Conservation (phyloP, 2,113 vertebrate species). For the Notarius quadriscutis region DNA sequence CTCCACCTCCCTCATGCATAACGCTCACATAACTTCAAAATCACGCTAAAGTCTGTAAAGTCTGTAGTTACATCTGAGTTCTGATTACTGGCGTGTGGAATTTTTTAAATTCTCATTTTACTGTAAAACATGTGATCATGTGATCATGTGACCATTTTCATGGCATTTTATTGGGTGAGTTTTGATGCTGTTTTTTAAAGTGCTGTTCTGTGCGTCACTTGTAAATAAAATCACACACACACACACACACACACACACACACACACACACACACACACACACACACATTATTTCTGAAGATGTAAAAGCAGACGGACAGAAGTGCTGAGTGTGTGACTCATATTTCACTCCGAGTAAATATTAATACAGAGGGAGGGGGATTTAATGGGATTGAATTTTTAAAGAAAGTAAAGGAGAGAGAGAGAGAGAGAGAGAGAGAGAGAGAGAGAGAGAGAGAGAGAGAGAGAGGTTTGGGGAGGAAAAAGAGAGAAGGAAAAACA, state of each 20-base stretch:
- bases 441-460: too few relatives aligned
- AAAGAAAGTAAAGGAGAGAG: constrained; percentile 1
- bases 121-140: not conserved
- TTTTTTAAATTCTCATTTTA: not conserved
- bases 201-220: not conserved
- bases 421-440: not conserved
- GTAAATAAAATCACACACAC: constrained; percentile 3
- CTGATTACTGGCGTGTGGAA: not conserved
- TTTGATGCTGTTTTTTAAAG: not conserved
- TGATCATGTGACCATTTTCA: not conserved
- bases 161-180: not conserved
- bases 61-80: not conserved
- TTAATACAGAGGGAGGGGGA: constrained; percentile 28
- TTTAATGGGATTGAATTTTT: constrained; percentile 26
- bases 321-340: constrained; percentile 26
- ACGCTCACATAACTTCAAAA: not conserved
- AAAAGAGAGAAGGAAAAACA: not conserved
- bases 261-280: constrained; percentile 12
- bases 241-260: constrained; percentile 3
- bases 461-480: not conserved
- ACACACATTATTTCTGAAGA: constrained; percentile 22
- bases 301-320: constrained; percentile 30
- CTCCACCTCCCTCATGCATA: not conserved
- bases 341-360: constrained; percentile 26
- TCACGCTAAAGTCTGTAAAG: not conserved